A percentile compares a stretch with the other conserved stretches of the same genome.
Conservation (phyloP, 2,797 vertebrate genomes). For the Oreochromis mossambicus region DNA sequence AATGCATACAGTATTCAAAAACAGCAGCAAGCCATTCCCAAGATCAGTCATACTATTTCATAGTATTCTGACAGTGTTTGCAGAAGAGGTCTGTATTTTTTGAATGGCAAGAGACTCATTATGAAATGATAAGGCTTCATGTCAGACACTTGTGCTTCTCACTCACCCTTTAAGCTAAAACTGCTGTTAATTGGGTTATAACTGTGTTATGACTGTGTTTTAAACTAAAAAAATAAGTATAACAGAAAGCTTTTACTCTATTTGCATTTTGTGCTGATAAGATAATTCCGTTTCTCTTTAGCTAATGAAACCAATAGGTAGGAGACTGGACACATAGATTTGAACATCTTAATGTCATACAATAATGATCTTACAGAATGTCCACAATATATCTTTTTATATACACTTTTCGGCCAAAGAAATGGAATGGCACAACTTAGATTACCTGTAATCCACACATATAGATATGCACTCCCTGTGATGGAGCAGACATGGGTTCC, state of each 20-base stretch:
- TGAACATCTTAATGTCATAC: slow-evolving; percentile 22
- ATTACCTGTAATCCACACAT: slow-evolving; percentile 49
- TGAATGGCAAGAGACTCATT: slow-evolving; percentile 51
- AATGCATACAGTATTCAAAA: slow-evolving; percentile 58
- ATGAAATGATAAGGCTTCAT: slow-evolving; percentile 55
- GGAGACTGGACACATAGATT: not conserved
- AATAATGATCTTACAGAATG: not conserved
- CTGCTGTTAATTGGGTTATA: not conserved
- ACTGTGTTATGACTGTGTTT: not conserved
- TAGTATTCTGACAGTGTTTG: slow-evolving; percentile 48
- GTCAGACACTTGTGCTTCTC: slow-evolving; percentile 19
- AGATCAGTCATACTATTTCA: slow-evolving; percentile 64
- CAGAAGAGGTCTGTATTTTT: slow-evolving; percentile 41
- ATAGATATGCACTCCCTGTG: slow-evolving; percentile 28
- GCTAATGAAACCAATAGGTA: slow-evolving; percentile 6
- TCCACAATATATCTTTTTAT: not conserved
- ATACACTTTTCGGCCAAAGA: slow-evolving; percentile 9
- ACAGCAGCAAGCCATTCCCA: slow-evolving; percentile 41
- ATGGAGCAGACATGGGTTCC: slow-evolving; percentile 53
- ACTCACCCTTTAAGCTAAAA: not conserved
- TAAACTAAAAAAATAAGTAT: not conserved
- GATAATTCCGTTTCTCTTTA: not conserved
- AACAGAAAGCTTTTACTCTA: not conserved
- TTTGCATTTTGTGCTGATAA: not conserved
- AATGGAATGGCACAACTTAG: slow-evolving; percentile 16